phyloP scores from a whole-genome alignment of 2,888 invertebrate species.

The Drosophila limbata region DNA sequence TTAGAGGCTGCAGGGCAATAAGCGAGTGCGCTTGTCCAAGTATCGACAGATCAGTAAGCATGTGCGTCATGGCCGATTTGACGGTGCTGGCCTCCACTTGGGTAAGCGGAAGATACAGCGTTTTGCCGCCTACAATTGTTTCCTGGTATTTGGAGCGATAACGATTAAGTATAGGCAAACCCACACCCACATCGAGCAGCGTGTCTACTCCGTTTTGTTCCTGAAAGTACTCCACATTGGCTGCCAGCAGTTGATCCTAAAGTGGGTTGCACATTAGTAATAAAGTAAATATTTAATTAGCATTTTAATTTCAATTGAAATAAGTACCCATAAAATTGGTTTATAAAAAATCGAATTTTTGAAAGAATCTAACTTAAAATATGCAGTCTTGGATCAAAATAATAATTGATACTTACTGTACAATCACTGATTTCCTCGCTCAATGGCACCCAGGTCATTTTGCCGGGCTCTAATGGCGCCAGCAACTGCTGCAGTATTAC shows the following conservation, averaged over 20 bases:
- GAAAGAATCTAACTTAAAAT: neutral
- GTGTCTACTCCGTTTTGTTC: conserved; percentile 93
- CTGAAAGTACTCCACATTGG: conserved; percentile 92
- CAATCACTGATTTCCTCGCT: conserved; percentile 85
- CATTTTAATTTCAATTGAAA: too few species aligned
- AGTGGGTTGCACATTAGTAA: conserved; percentile 55
- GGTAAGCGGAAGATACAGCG: conserved; percentile 88
- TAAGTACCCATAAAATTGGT: too few species aligned
- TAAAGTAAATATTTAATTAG: neutral
- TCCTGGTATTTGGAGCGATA: conserved; percentile 86
- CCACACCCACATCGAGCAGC: conserved; percentile 92
- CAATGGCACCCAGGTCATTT: conserved; percentile 85
- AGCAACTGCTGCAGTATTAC: conserved; percentile 91
- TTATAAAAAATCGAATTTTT: too few species aligned
- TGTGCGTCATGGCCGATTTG: conserved; percentile 89
- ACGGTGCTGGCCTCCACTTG: conserved; percentile 91
- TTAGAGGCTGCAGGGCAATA: conserved; percentile 95
- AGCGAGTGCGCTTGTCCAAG: conserved; percentile 92
- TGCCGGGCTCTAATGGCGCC: conserved; percentile 88
- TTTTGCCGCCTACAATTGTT: conserved; percentile 87
- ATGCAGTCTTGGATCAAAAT: neutral
- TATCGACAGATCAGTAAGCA: conserved; percentile 94
- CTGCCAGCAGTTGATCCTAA: conserved; percentile 91
- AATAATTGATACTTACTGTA: conserved; percentile 79
- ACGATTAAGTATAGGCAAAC: conserved; percentile 88